Evolutionary conservation across 2,797 vertebrate species (phyloP).

Genomic region (Enoplosus armatus): DNA sequence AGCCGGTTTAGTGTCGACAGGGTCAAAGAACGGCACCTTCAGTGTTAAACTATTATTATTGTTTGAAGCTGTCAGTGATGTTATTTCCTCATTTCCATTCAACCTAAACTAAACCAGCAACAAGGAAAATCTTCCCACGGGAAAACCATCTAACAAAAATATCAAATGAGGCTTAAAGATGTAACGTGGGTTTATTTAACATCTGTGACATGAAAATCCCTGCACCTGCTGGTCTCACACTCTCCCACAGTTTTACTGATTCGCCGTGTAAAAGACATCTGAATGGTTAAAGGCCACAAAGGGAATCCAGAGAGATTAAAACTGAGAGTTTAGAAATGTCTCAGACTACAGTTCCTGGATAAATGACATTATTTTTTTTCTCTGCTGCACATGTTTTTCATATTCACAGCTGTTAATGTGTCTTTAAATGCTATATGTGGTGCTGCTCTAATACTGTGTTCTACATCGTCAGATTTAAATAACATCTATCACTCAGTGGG

Average conservation of each 20-base stretch:
- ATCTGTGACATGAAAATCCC: constrained; percentile 10
- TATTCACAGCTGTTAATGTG: background rate
- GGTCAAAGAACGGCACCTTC: background rate
- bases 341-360: background rate
- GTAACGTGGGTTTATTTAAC: constrained; percentile 14
- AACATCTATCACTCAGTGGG: background rate
- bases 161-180: constrained; percentile 6
- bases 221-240: background rate
- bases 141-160: background rate
- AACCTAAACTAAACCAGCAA: background rate
- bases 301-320: constrained; percentile 4
- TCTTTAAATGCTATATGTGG: background rate
- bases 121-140: background rate
- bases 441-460: no score
- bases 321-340: background rate
- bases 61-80: background rate
- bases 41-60: background rate
- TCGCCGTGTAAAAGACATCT: background rate
- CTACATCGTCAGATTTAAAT: background rate
- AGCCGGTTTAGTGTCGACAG: background rate
- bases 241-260: background rate
- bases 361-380: background rate
- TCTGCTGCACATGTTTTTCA: background rate
- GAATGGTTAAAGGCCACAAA: background rate
- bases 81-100: no score